Percentiles rank a stretch among this genome's conserved stretches.
phyloP scores from a whole-genome alignment of 2,113 vertebrate genomes.

The Ceratotherium simum region DNA sequence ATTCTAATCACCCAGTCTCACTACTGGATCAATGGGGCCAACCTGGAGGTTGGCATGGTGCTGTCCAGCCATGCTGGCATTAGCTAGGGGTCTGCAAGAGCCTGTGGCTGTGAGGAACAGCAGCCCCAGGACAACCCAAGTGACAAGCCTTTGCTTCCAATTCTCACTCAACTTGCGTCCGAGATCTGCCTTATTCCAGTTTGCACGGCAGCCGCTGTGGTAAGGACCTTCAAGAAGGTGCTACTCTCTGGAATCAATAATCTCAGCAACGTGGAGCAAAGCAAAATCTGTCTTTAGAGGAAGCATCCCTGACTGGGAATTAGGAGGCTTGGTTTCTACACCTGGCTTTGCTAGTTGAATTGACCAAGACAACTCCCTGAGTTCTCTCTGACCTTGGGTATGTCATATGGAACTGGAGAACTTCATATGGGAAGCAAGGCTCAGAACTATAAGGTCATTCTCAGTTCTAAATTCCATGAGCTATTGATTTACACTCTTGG shows the following conservation, averaged over 20 bases:
- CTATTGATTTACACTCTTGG: neutral
- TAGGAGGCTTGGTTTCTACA: neutral
- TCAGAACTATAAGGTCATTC: neutral
- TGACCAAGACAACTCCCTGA: neutral
- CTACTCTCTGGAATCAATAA: neutral
- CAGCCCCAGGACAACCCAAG: neutral
- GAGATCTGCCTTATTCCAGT: neutral
- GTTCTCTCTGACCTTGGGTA: neutral
- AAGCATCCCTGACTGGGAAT: neutral
- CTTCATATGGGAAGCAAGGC: neutral
- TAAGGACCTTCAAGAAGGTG: neutral
- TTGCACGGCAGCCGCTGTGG: rapidly evolving
- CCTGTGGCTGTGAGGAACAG: neutral
- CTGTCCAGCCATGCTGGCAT: neutral
- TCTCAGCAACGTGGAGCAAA: neutral
- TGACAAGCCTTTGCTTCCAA: neutral
- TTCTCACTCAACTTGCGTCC: neutral
- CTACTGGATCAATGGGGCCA: neutral
- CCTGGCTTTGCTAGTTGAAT: neutral
- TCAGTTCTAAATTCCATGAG: neutral
- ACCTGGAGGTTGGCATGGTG: neutral
- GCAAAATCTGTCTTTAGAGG: neutral
- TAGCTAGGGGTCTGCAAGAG: neutral
- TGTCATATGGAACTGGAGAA: neutral
- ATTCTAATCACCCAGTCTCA: neutral